phyloP scores from a whole-genome alignment of 2,888 invertebrate genomes.

The Zaprionus bogoriensis region DNA sequence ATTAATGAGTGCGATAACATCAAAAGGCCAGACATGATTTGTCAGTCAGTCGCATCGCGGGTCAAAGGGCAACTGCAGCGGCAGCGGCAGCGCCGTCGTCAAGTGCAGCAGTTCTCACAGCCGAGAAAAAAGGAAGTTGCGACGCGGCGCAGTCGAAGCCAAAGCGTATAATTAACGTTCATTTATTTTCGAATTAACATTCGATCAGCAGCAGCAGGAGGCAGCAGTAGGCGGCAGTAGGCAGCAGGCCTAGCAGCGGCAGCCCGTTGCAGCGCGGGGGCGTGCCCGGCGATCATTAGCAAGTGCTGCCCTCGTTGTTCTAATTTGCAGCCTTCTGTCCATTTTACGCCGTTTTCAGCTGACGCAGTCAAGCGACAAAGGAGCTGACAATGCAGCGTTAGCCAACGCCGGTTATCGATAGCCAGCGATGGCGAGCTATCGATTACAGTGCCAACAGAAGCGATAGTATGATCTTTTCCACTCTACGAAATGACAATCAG shows the following conservation, averaged over 20 bases:
- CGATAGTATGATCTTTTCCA: too few species aligned
- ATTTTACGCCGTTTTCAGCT: conserved; percentile 43
- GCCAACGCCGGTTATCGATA: not conserved
- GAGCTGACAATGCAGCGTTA: too few species aligned
- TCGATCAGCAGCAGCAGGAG: conserved; percentile 50
- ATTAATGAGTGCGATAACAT: conserved; percentile 75
- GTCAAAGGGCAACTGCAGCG: conserved; percentile 40
- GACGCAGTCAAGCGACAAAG: not conserved
- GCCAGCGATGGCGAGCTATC: too few species aligned
- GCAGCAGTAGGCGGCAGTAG: not conserved
- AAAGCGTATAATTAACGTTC: conserved; percentile 77
- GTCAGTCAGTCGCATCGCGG: conserved; percentile 39
- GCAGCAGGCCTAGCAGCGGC: conserved; percentile 5
- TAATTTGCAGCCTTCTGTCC: conserved; percentile 36
- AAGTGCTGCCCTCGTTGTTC: conserved; percentile 22
- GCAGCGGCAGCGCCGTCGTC: conserved; percentile 8
- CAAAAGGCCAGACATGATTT: conserved; percentile 78
- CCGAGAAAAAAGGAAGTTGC: conserved; percentile 31
- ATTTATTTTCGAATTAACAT: conserved; percentile 80
- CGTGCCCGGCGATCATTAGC: conserved; percentile 37
- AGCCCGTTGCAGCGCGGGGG: not conserved
- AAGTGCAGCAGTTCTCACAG: conserved; percentile 65
- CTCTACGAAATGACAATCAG: too few species aligned
- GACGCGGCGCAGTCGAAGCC: not conserved
- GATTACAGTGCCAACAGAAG: too few species aligned